These are phyloP conservation scores for Alcedo atthis DNA, from an alignment of 2,797 vertebrate species.

Conservation along the genomic window DNA sequence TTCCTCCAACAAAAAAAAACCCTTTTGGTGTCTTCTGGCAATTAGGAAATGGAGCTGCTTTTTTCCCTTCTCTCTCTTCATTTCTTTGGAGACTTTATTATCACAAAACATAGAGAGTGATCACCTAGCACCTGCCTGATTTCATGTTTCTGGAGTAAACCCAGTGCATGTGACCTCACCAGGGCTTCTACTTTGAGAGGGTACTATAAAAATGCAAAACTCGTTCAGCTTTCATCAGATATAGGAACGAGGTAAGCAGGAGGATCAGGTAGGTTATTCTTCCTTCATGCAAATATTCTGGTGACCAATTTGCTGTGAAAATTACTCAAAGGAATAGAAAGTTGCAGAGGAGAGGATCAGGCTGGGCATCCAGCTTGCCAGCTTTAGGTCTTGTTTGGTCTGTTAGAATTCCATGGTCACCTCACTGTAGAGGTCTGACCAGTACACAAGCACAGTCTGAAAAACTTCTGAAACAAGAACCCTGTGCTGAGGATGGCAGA, in stretches of 20 bases:
- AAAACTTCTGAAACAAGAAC: not conserved
- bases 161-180: accelerated
- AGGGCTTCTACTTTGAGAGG: not conserved
- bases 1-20: not conserved
- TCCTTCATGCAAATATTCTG: not conserved
- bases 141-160: not conserved
- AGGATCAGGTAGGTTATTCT: not conserved
- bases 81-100: not conserved
- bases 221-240: not conserved
- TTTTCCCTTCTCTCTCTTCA: not conserved
- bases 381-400: not conserved
- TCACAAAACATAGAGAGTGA: not conserved
- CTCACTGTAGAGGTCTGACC: not conserved
- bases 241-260: not conserved
- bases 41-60: not conserved
- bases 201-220: not conserved
- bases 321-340: not conserved
- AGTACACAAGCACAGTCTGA: not conserved
- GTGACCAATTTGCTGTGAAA: not conserved
- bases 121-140: not conserved
- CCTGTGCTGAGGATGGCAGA: not conserved
- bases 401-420: not conserved
- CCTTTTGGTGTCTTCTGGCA: not conserved
- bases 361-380: not conserved
- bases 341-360: not conserved